Percentiles rank a stretch among this genome's conserved stretches.
These are phyloP conservation scores for Myotis daubentonii DNA, from an alignment of 2,797 vertebrate species.

Conservation along the genomic window DNA sequence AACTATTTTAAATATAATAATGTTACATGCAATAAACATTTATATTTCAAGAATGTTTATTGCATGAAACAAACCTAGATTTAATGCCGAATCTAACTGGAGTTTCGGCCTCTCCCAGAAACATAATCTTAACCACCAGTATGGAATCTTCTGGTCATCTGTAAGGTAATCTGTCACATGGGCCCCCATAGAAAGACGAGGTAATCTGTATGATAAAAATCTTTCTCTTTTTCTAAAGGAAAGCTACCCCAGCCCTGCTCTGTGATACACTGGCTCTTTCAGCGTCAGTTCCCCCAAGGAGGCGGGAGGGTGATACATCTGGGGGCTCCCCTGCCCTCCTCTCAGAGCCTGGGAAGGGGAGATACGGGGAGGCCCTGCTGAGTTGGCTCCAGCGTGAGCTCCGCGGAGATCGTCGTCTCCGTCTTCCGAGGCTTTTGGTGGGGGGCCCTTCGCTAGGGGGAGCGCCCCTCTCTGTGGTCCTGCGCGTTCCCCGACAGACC, in stretches of 20 bases:
- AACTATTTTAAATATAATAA: too few relatives aligned
- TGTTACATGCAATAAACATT: too few relatives aligned
- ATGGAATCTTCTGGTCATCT: not conserved
- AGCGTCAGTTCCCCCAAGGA: not conserved
- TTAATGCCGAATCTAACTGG: not conserved
- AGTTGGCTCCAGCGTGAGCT: not conserved
- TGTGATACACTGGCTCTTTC: not conserved
- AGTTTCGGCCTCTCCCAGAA: not conserved
- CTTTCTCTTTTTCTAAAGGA: not conserved
- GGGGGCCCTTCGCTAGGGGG: not conserved
- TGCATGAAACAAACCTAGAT: not conserved
- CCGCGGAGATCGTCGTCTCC: not conserved
- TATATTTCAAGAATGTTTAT: too few relatives aligned
- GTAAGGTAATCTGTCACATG: not conserved
- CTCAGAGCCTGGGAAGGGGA: not conserved
- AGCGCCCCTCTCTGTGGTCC: not conserved
- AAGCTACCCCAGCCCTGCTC: not conserved
- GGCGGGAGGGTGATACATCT: not conserved
- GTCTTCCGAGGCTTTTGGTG: fast-evolving
- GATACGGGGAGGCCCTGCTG: not conserved
- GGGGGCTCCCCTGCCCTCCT: not conserved
- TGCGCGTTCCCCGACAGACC: not conserved
- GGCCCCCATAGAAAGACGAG: too few relatives aligned
- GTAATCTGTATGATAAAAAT: not conserved
- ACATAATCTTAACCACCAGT: not conserved